phyloP scores from a whole-genome alignment of 2,113 vertebrate genomes.

The Larimichthys polyactis region DNA sequence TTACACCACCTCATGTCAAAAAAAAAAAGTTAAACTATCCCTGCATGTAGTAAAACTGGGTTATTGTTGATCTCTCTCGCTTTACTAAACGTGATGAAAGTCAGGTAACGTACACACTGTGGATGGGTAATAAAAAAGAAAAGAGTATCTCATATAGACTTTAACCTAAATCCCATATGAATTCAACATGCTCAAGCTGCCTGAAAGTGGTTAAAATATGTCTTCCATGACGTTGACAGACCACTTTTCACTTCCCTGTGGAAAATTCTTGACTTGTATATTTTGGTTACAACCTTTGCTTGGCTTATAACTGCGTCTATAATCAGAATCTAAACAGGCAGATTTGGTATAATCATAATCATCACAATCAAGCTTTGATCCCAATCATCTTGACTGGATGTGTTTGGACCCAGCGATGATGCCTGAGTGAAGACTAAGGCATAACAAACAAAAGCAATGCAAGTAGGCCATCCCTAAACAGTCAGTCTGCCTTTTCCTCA shows the following conservation, averaged over 20 bases:
- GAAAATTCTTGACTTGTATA: constrained; percentile 52
- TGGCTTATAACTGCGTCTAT: constrained; percentile 26
- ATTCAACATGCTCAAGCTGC: constrained; percentile 13
- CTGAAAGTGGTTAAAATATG: constrained; percentile 12
- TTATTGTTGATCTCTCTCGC: not conserved
- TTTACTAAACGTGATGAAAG: not conserved
- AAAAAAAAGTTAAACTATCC: not conserved
- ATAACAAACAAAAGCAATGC: constrained; percentile 57
- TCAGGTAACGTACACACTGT: not conserved
- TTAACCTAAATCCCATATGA: constrained; percentile 8
- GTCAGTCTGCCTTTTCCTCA: constrained; percentile 67
- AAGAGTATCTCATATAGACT: not conserved
- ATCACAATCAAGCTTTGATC: constrained; percentile 52
- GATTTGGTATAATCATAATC: constrained; percentile 32
- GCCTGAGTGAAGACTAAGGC: constrained; percentile 33
- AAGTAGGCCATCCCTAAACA: constrained; percentile 72
- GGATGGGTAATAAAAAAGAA: not conserved
- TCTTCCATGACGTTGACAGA: constrained; percentile 34
- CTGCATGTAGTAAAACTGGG: not conserved
- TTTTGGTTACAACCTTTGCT: constrained; percentile 36
- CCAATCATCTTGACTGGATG: constrained; percentile 39
- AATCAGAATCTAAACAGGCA: constrained; percentile 57
- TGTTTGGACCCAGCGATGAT: constrained; percentile 48
- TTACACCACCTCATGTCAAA: not conserved
- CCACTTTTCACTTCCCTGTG: constrained; percentile 44